Base-by-base conservation (phyloP, 2,888 invertebrate genomes). In the Notocelia uddmanniana region DNA sequence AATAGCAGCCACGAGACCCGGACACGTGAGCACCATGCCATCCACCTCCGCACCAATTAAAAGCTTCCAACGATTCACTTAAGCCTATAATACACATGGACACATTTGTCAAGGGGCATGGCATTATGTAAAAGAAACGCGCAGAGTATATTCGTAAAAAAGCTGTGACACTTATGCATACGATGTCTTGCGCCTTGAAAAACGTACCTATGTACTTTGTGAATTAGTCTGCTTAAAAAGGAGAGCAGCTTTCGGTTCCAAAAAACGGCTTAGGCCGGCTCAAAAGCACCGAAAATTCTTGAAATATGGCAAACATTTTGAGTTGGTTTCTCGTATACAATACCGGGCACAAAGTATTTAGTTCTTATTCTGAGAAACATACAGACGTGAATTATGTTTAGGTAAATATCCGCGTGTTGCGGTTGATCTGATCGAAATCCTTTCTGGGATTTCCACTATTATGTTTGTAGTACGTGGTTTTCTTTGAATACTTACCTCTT, bases 401-500 rank as follows among this genome's bases (percentile, higher is more conserved):
- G n/a, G n/a, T n/a, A 41, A 41, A 59, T n/a, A 59, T 59, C 41
- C n/a, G 45, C 23, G 23, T 23, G 41, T 60, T 60, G 60, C 45
- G 45, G 60, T 60, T 48, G 23, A 26, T 60, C 26, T 59, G 10
- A 23, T 21, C n/a, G 15, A 59, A n/a, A 19, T 18, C n/a, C 21
- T 15, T 41, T 3, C 18, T 60, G 60, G 18, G 45, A 45, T 60
- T 60, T 60, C 41, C 59, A 59, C 5, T 59, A 37, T 10, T 63
- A 63, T 31, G 62, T 63, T 50, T 63, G 19, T 18, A 26, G 18
- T 18, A 45, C n/a, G 18, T 54, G 15, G 31, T 45, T 31, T 60
- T 48, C 58, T 21, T 58, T 9, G 9, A 19, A 48, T 50, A 45
- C 90, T 90, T 87, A 91, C 91, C 89, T 84, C 85, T 90, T 76